Conservation (phyloP, 2,888 invertebrate genomes). For the Icerya purchasi region DNA sequence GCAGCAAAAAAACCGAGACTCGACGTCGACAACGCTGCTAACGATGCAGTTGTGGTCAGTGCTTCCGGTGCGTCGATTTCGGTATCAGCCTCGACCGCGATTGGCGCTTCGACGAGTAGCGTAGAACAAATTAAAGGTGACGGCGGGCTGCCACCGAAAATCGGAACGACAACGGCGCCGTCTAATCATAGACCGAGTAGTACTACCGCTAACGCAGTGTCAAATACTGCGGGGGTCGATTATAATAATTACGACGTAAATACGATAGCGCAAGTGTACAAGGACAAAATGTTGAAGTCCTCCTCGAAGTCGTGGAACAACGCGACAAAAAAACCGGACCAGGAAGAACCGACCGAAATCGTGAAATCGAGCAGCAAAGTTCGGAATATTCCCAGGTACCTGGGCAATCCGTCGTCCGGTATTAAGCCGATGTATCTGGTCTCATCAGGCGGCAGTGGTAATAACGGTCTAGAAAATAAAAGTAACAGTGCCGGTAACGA, state of each 20-base stretch:
- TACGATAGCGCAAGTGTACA: background rate
- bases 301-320: background rate
- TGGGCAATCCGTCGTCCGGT: constrained; percentile 36
- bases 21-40: too few species aligned
- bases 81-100: too few species aligned
- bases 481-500: background rate
- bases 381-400: constrained; percentile 32
- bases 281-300: background rate
- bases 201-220: too few species aligned
- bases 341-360: background rate
- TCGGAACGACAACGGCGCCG: too few species aligned
- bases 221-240: too few species aligned
- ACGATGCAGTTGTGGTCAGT: too few species aligned
- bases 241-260: background rate
- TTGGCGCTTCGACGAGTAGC: too few species aligned
- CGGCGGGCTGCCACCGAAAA: too few species aligned
- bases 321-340: background rate
- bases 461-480: background rate
- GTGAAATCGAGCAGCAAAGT: constrained; percentile 27
- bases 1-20: too few species aligned
- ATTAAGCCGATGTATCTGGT: constrained; percentile 37
- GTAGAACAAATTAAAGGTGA: too few species aligned
- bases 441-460: background rate
- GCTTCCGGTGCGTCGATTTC: too few species aligned
- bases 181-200: too few species aligned